Base-by-base conservation (phyloP, 2,888 invertebrate genomes). In the Dryococelus australis region DNA sequence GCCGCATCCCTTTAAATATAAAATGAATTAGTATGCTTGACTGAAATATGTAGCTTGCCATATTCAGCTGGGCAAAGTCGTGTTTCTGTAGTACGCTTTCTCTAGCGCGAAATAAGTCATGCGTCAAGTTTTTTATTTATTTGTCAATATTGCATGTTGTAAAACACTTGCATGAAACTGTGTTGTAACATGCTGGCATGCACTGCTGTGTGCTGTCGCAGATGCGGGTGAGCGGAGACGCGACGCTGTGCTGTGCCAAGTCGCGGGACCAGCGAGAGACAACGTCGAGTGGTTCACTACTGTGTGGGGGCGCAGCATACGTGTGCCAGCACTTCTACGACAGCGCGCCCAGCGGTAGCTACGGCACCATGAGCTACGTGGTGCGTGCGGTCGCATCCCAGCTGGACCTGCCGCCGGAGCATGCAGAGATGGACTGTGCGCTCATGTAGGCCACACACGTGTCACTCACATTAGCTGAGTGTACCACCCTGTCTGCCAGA, bases 241-340 rank as follows among this genome's bases (percentile, higher is more conserved):
- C 98, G 8, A 97, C 98, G 0, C 93, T 98, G 24, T 99, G 99
- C 92, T 99, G 99, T 93, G 98, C 97, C 6, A 97, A 97, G 92
- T 94, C 95, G 12, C 94, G 94, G 90, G 94, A 94, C 88, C 93
- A 94, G 89, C 94, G 94, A 88, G 94, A 94, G 90, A 94, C 94
- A 20, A 92, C 93, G 3, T 93, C 94, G 87, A 94, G 94, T 86
- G 96, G 96, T 5, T 95, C 95, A 89, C 92, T 96, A 53, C 93
- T 97, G 78, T 99, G 99, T 92, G 97, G 97, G 87, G 99, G 99
- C 86, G 98, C 99, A 47, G 98, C 98, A 0, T 97, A 97, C 90
- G 97, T 99, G 89, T 99, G 99, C 92, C 97, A 98, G 92, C 98
- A 99, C 92, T 97, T 99, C 92, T 99, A 99, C 92, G 99, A 99